Percentiles rank a stretch among this genome's conserved stretches.
Conservation (phyloP, 2,113 vertebrate genomes). For the Anarrhichthys ocellatus region DNA sequence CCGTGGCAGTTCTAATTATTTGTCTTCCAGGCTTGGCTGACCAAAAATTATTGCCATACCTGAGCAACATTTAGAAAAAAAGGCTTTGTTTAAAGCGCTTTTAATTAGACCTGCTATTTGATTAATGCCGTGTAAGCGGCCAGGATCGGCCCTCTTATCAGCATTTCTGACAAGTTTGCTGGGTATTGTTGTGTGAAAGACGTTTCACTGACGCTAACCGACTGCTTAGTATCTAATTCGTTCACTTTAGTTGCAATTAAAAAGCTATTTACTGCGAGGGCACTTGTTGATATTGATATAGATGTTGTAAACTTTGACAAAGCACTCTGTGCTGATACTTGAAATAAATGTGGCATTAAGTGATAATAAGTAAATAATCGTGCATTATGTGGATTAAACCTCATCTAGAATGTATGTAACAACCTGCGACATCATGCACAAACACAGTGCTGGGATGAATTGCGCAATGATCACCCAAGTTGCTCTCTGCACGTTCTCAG, state of each 20-base stretch:
- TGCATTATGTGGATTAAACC: constrained; percentile 25
- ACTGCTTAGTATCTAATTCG: constrained; percentile 86
- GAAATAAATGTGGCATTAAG: constrained; percentile 52
- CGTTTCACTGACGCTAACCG: constrained; percentile 87
- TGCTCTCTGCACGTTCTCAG: constrained; percentile 22
- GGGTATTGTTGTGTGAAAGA: constrained; percentile 92
- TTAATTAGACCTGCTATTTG: constrained; percentile 99
- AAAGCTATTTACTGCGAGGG: constrained; percentile 81
- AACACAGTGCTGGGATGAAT: constrained; percentile 18
- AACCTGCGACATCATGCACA: constrained; percentile 1
- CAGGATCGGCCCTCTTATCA: constrained; percentile 97
- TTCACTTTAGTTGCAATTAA: constrained; percentile 86
- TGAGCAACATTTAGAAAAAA: constrained; percentile 98
- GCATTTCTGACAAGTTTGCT: constrained; percentile 96
- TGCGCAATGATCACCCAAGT: constrained; percentile 22
- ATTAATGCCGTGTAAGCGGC: constrained; percentile 98
- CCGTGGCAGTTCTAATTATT: constrained; percentile 99
- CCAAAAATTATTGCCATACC: constrained; percentile 99
- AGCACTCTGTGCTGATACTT: constrained; percentile 64
- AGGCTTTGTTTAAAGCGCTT: constrained; percentile 98
- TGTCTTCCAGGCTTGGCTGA: constrained; percentile 99
- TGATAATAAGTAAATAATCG: constrained; percentile 56
- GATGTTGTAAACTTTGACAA: constrained; percentile 83
- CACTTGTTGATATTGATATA: constrained; percentile 85
- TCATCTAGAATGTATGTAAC: constrained; percentile 19